These are phyloP conservation scores for Darevskia nairensis DNA, from an alignment of 2,797 vertebrate species.

Conservation along the genomic window DNA sequence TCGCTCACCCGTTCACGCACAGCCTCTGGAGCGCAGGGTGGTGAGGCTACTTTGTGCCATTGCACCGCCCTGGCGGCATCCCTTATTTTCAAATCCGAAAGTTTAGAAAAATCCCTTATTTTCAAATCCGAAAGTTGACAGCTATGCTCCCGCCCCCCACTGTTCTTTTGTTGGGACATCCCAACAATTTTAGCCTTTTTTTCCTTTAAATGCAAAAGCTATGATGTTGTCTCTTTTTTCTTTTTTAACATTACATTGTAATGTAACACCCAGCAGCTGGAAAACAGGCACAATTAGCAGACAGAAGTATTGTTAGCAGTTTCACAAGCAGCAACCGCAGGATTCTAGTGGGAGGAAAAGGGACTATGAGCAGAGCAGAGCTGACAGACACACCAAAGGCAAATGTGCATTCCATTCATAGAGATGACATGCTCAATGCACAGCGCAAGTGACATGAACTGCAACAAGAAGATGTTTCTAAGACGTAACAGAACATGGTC, in stretches of 20 bases:
- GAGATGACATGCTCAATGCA: constrained; percentile 1
- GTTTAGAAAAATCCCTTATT: too few relatives aligned
- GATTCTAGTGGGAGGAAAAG: not conserved
- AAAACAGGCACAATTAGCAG: not conserved
- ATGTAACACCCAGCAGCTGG: fast-evolving
- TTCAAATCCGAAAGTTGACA: too few relatives aligned
- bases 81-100: too few relatives aligned
- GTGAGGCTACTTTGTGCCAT: too few relatives aligned
- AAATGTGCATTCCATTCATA: constrained; percentile 36
- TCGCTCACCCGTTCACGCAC: too few relatives aligned
- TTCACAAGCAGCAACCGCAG: not conserved
- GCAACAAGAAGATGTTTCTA: not conserved
- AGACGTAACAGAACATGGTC: constrained; percentile 14
- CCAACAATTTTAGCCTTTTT: too few relatives aligned
- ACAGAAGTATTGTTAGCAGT: not conserved
- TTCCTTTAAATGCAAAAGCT: constrained; percentile 32
- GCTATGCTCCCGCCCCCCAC: too few relatives aligned
- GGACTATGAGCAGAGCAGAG: not conserved
- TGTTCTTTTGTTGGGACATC: too few relatives aligned
- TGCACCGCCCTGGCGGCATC: too few relatives aligned
- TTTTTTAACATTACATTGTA: not conserved
- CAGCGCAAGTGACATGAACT: constrained; percentile 26
- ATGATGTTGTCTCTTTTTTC: constrained; percentile 50
- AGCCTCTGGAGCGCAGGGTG: too few relatives aligned
- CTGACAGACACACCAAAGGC: constrained; percentile 37